phyloP scores from a whole-genome alignment of 2,797 vertebrate species.

The Xiphorhynchus erythropygius region DNA sequence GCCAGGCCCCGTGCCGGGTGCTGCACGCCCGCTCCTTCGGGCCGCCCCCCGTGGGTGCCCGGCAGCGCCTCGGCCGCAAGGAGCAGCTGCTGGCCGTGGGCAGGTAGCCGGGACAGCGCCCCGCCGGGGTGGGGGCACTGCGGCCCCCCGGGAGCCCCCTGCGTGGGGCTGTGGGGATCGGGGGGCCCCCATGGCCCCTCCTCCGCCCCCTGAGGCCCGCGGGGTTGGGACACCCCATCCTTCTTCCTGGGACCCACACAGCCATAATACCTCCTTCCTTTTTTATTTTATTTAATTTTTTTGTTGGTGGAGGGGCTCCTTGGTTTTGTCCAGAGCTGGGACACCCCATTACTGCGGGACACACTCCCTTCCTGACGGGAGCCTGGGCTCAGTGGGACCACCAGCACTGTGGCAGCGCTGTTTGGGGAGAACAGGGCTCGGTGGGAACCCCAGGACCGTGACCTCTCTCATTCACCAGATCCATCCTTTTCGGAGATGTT shows the following conservation, averaged over 20 bases:
- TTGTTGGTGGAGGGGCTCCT: background rate
- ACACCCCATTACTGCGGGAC: background rate
- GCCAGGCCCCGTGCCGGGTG: conserved; percentile 74
- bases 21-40: conserved; percentile 84
- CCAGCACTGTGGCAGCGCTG: background rate
- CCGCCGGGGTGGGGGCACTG: too few species aligned
- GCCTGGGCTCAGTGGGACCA: background rate
- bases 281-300: background rate
- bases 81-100: conserved; percentile 81
- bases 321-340: background rate
- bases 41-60: conserved; percentile 36
- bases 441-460: background rate
- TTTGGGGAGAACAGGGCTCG: background rate
- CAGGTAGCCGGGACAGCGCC: conserved; percentile 70
- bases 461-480: too few species aligned
- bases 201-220: background rate
- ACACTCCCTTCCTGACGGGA: background rate
- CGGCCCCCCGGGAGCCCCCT: too few species aligned
- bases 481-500: background rate
- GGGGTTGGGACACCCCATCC: background rate
- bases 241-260: background rate
- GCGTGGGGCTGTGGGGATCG: background rate
- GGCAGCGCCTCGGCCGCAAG: conserved; percentile 78
- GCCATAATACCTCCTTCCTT: background rate
- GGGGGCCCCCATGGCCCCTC: background rate